Percentiles rank a stretch among this genome's conserved stretches.
Evolutionary conservation across 2,113 vertebrate species (phyloP).

Genomic region (Brachypodius melanocephalos): DNA sequence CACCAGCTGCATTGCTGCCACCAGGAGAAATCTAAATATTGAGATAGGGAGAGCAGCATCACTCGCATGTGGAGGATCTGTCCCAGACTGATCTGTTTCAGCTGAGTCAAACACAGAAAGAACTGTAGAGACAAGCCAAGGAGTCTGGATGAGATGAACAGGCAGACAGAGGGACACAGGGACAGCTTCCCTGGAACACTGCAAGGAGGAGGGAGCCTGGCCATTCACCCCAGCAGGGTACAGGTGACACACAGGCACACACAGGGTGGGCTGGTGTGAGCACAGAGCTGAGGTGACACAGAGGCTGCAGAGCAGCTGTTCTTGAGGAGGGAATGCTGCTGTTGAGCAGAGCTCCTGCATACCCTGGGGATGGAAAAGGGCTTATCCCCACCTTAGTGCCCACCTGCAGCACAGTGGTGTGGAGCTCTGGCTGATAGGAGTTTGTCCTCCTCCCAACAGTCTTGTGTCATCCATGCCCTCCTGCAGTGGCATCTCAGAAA

Average conservation of each 20-base stretch:
- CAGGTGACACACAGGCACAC: not conserved
- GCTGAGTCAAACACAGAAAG: not conserved
- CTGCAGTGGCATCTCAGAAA: not conserved
- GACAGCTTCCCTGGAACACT: not conserved
- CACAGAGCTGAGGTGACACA: accelerated
- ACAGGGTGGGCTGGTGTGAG: accelerated
- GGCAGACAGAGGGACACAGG: accelerated
- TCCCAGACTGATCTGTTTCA: not conserved
- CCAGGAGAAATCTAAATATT: not conserved
- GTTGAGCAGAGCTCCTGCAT: not conserved
- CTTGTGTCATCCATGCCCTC: accelerated
- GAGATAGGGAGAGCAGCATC: not conserved
- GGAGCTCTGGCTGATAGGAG: not conserved
- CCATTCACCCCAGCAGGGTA: not conserved
- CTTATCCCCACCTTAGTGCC: not conserved
- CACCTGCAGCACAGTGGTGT: accelerated
- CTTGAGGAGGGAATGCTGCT: not conserved
- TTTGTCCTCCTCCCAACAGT: accelerated
- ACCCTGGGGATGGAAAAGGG: not conserved
- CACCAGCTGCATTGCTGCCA: not conserved
- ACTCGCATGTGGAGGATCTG: accelerated
- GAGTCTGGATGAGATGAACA: not conserved
- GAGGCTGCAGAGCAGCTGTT: not conserved
- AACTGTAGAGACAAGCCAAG: not conserved
- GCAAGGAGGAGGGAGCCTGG: not conserved